A percentile compares a stretch with the other conserved stretches of the same genome.
Evolutionary conservation across 2,113 vertebrate genomes (phyloP).

Genomic region (Arvicanthis niloticus): DNA sequence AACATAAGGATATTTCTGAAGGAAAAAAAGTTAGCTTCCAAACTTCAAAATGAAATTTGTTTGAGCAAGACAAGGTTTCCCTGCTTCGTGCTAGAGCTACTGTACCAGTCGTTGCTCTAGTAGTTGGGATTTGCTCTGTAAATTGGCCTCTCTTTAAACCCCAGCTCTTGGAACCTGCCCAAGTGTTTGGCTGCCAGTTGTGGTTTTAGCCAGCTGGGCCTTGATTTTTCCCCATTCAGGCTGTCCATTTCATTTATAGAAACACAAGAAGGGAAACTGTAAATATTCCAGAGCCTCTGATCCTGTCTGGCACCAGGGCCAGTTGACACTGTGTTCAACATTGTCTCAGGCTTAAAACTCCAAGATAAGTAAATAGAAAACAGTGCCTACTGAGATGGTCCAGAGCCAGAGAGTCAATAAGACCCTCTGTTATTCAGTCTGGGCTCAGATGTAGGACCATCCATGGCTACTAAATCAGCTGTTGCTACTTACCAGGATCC

Average conservation of each 20-base stretch:
- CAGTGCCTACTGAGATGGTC: slow-evolving; percentile 56
- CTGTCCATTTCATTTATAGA: slow-evolving; percentile 83
- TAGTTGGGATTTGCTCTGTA: slow-evolving; percentile 76
- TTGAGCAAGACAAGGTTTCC: neutral
- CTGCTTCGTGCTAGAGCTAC: neutral
- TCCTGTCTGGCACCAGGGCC: slow-evolving; percentile 77
- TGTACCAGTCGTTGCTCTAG: slow-evolving; percentile 44
- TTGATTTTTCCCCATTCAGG: slow-evolving; percentile 81
- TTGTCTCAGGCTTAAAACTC: slow-evolving; percentile 70
- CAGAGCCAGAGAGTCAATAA: slow-evolving; percentile 65
- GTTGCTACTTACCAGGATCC: slow-evolving; percentile 52
- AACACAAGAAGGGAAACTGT: slow-evolving; percentile 72
- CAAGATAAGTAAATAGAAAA: slow-evolving; percentile 76
- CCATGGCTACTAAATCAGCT: slow-evolving; percentile 71
- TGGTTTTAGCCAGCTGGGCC: slow-evolving; percentile 84
- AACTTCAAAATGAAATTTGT: slow-evolving; percentile 47
- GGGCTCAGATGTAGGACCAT: slow-evolving; percentile 57
- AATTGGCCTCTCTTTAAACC: slow-evolving; percentile 76
- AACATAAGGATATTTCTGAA: slow-evolving; percentile 42
- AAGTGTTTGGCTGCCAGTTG: slow-evolving; percentile 81
- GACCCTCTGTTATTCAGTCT: slow-evolving; percentile 64
- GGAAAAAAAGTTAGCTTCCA: neutral
- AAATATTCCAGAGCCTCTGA: slow-evolving; percentile 73
- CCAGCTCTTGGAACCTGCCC: slow-evolving; percentile 79
- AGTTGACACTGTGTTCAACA: slow-evolving; percentile 75